A percentile compares a stretch with the other conserved stretches of the same genome.
phyloP scores from a whole-genome alignment of 1,140 invertebrate genomes.

The Conus ventricosus region DNA sequence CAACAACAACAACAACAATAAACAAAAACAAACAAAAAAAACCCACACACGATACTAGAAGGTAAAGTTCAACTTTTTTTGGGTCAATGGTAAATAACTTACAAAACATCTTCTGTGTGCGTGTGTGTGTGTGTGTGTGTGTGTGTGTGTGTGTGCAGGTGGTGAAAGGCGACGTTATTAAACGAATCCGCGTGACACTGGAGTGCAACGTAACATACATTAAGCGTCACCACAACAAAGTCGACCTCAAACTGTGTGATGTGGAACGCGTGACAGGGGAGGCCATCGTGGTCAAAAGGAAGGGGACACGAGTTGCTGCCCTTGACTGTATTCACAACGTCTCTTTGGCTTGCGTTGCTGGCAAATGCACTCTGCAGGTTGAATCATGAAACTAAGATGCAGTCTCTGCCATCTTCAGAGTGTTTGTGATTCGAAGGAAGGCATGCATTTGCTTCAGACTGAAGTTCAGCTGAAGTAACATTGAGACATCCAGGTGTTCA shows the following conservation, averaged over 20 bases:
- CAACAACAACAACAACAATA: too few relatives aligned
- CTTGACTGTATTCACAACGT: slow-evolving; percentile 57
- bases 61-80: too few relatives aligned
- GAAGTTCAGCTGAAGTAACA: too few relatives aligned
- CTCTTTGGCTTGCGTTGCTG: slow-evolving; percentile 42
- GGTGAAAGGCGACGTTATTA: slow-evolving; percentile 77
- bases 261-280: slow-evolving; percentile 54
- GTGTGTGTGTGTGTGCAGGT: slow-evolving; percentile 51
- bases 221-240: slow-evolving; percentile 78
- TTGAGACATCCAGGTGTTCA: too few relatives aligned
- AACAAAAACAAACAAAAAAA: too few relatives aligned
- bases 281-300: slow-evolving; percentile 54
- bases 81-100: too few relatives aligned
- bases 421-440: too few relatives aligned
- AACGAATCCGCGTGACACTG: slow-evolving; percentile 80
- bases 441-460: too few relatives aligned
- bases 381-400: slow-evolving; percentile 18
- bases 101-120: too few relatives aligned
- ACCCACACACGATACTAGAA: too few relatives aligned
- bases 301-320: slow-evolving; percentile 44
- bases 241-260: slow-evolving; percentile 53
- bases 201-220: slow-evolving; percentile 81
- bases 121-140: too few relatives aligned
- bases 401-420: not conserved
- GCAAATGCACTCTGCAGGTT: slow-evolving; percentile 55